Evolutionary conservation across 2,113 vertebrate genomes (phyloP).

Genomic region (Leptodactylus fuscus): DNA sequence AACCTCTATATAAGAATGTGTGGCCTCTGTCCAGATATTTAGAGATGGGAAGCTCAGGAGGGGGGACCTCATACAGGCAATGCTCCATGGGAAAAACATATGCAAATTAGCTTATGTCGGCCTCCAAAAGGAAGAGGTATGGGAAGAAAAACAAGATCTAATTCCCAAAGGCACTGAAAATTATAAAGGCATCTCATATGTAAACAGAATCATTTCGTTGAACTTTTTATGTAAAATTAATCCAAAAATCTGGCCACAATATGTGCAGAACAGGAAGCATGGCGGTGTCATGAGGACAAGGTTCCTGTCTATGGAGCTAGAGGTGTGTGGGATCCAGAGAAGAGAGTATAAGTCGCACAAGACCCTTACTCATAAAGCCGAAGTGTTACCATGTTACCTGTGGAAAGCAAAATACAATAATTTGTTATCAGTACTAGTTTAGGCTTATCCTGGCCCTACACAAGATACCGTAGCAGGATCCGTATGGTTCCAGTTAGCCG

Average conservation of each 20-base stretch:
- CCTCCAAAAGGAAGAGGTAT: too few species aligned
- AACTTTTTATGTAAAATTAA: background rate
- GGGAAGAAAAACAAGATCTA: background rate
- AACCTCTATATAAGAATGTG: background rate
- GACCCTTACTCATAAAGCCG: background rate
- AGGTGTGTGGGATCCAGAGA: background rate
- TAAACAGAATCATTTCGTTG: background rate
- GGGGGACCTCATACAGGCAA: too few species aligned
- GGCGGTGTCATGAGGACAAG: background rate
- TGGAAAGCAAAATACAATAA: background rate
- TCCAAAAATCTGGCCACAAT: background rate
- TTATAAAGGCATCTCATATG: background rate
- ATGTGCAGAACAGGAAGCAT: background rate
- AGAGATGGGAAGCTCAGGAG: too few species aligned
- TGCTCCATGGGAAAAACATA: too few species aligned
- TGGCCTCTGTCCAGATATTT: background rate
- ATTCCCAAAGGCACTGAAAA: background rate
- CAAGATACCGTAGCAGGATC: background rate
- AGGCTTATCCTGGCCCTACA: background rate
- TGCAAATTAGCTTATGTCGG: too few species aligned
- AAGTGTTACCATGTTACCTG: background rate
- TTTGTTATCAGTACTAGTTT: background rate
- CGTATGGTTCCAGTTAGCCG: background rate
- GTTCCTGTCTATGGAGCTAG: background rate
- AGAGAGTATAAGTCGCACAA: background rate